Base-by-base conservation (phyloP, 2,888 invertebrate species). In the Apamea sordens region DNA sequence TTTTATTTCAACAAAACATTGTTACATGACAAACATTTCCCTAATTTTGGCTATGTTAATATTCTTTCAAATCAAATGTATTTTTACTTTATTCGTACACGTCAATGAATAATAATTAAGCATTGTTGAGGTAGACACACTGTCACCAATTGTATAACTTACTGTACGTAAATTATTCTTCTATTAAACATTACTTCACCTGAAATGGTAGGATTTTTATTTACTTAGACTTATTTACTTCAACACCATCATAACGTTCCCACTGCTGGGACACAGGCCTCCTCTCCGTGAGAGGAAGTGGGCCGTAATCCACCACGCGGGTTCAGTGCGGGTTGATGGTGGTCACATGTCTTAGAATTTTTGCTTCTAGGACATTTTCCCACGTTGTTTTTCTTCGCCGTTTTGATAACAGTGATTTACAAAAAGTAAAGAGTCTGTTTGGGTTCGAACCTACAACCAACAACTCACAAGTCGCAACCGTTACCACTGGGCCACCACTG, bases 81-180 rank as follows among this genome's bases (percentile, higher is more conserved):
- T 50, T 47, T 82, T 41, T 63, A 21, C 47, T 64, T 56, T 53
- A 73, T 36, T 79, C 41, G 32, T 63, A 56, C 44, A 18, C 41
- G 63, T 77, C 83, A 83, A n/a, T 59, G 77, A 83, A 77, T 83
- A n/a, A 32, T 77, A 76, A 82, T 80, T 50, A 83, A 69, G 77
- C 47, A 82, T 80, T 82, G 61, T 83, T 69, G 61, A 61, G n/a
- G 67, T 68, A 82, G 80, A 50, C 56, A 47, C 44, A 36, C 36
- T 80, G 82, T 82, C 65, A 67, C 67, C 76, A 67, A 44, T 59
- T 59, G 21, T 44, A 44, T 41, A 50, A 13, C 6, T 32, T 73
- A 65, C 32, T 47, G 47, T 64, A 41, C 6, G n/a, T 53, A 36
- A 47, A 74, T 36, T 44, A 61, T 41, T 53, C n/a, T n/a, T n/a